A percentile compares a stretch with the other conserved stretches of the same genome.
Conservation (phyloP, 2,797 vertebrate species). For the Graptemys geographica region DNA sequence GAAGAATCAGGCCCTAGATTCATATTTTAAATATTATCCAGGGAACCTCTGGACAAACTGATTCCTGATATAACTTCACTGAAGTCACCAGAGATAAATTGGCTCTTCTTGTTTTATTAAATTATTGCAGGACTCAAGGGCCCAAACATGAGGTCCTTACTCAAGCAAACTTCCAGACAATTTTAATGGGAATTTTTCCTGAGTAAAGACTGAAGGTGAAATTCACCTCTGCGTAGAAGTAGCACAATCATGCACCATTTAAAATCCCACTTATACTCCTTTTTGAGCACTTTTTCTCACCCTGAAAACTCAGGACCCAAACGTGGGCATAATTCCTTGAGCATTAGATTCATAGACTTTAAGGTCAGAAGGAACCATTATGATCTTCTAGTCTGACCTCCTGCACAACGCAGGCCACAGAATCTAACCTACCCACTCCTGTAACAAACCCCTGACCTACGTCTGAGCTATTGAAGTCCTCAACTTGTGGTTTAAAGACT, state of each 20-base stretch:
- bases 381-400: too few relatives aligned
- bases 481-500: too few relatives aligned
- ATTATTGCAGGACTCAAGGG: constrained; percentile 36
- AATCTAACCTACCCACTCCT: too few relatives aligned
- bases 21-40: neutral
- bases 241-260: neutral
- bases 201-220: neutral
- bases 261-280: neutral
- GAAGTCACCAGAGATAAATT: constrained; percentile 30
- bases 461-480: too few relatives aligned
- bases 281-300: neutral
- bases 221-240: neutral
- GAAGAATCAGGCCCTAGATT: constrained; percentile 13
- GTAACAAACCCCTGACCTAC: too few relatives aligned
- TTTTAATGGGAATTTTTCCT: neutral
- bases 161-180: constrained; percentile 20
- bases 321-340: neutral
- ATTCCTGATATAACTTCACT: neutral
- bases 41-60: neutral
- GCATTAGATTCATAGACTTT: neutral
- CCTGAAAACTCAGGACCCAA: constrained; percentile 13
- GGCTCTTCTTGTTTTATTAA: constrained; percentile 23
- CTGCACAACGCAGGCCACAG: too few relatives aligned
- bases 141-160: neutral
- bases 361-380: too few relatives aligned